Percentiles rank a stretch among this genome's conserved stretches.
phyloP scores from a whole-genome alignment of 2,113 vertebrate genomes.

The Chloropsis cyanopogon region DNA sequence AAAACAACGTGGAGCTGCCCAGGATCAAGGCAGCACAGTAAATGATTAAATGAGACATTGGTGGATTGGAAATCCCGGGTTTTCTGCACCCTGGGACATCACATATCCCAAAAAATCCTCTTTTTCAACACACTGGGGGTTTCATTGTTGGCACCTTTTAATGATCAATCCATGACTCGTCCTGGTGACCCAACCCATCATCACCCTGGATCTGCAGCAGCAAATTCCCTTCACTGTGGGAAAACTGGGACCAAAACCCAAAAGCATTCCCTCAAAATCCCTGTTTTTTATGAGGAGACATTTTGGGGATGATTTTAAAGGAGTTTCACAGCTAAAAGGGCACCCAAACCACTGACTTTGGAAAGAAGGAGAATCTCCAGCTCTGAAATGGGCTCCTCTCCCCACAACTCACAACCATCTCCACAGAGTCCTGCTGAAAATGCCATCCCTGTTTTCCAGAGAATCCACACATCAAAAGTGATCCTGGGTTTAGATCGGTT shows the following conservation, averaged over 20 bases:
- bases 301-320: not conserved
- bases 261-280: not conserved
- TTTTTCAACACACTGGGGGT: fast-evolving
- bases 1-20: not conserved
- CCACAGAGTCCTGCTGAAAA: not conserved
- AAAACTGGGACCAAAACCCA: not conserved
- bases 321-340: not conserved
- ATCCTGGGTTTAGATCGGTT: not conserved
- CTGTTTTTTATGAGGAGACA: fast-evolving
- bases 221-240: not conserved
- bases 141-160: not conserved
- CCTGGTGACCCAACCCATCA: not conserved
- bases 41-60: not conserved
- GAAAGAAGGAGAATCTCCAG: not conserved
- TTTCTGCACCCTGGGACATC: not conserved
- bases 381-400: not conserved
- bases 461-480: not conserved
- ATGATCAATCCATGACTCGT: fast-evolving
- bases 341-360: not conserved
- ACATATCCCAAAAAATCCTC: not conserved
- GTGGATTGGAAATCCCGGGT: not conserved
- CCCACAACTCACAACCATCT: not conserved
- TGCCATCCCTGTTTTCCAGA: not conserved
- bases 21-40: not conserved
- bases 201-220: not conserved